Percentiles rank a stretch among this genome's conserved stretches.
Evolutionary conservation across 2,888 invertebrate species (phyloP).

Genomic region (Sisyra terminalis): DNA sequence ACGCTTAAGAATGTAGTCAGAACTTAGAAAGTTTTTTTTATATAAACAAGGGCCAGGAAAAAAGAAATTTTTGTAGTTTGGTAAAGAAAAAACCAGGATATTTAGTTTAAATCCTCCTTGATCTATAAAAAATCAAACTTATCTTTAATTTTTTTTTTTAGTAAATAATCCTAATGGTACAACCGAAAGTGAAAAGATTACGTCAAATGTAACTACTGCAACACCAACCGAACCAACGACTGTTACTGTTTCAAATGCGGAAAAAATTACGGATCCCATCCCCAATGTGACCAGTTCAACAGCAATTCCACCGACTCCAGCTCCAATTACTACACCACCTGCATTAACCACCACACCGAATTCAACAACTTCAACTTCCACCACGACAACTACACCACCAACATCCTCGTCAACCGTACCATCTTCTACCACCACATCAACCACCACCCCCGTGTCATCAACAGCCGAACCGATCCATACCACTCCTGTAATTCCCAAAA

Average conservation of each 20-base stretch:
- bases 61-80: too few species aligned
- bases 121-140: too few species aligned
- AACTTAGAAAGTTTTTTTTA: too few species aligned
- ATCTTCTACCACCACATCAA: conserved; percentile 12
- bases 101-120: too few species aligned
- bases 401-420: conserved; percentile 11
- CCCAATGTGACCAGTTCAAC: conserved; percentile 11
- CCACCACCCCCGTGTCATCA: conserved; percentile 13
- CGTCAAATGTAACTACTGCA: not conserved
- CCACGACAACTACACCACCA: conserved; percentile 19
- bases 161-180: too few species aligned
- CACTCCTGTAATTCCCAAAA: conserved; percentile 13
- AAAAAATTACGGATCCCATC: conserved; percentile 8
- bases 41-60: too few species aligned
- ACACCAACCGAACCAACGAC: conserved; percentile 2
- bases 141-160: too few species aligned
- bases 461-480: conserved; percentile 13
- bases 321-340: conserved; percentile 9
- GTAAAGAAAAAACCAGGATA: too few species aligned
- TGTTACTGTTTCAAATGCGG: conserved; percentile 10
- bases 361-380: conserved; percentile 15
- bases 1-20: too few species aligned
- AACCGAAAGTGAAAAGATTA: not conserved
- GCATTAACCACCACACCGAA: too few species aligned
- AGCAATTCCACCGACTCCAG: conserved; percentile 19